A percentile compares a stretch with the other conserved stretches of the same genome.
Conservation (phyloP, 2,113 vertebrate species). For the Centropus unirufus region DNA sequence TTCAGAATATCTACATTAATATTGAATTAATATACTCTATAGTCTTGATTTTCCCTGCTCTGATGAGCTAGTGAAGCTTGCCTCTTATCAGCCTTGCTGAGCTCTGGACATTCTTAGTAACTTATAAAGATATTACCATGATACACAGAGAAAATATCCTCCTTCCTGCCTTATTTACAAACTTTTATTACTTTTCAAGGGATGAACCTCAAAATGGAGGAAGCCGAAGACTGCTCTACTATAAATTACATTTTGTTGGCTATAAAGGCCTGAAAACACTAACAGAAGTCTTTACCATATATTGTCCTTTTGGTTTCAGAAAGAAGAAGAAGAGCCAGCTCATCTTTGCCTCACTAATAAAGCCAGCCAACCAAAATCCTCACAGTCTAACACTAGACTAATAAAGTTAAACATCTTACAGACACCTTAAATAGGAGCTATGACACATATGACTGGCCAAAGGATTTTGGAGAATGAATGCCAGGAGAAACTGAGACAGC, state of each 20-base stretch:
- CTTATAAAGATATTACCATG: neutral
- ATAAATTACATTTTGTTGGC: neutral
- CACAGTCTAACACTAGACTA: neutral
- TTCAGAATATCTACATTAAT: neutral
- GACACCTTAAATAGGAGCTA: neutral
- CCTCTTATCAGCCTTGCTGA: neutral
- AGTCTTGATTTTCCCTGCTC: neutral
- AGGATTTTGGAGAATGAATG: neutral
- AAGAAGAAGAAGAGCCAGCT: neutral
- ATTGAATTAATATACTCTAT: neutral
- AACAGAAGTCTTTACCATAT: neutral
- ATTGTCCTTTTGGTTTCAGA: neutral
- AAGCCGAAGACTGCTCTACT: neutral
- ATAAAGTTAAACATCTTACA: neutral
- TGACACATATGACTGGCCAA: neutral
- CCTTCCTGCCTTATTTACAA: neutral
- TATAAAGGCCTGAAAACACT: neutral
- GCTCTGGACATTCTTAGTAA: neutral
- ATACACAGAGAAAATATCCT: neutral
- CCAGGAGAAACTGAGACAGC: neutral
- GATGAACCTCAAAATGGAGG: neutral
- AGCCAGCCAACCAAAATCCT: neutral
- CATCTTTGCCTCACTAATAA: neutral
- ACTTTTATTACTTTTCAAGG: neutral
- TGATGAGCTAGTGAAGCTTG: neutral